Evolutionary conservation across 2,113 vertebrate species (phyloP).

Genomic region (Paedocypris sp.): DNA sequence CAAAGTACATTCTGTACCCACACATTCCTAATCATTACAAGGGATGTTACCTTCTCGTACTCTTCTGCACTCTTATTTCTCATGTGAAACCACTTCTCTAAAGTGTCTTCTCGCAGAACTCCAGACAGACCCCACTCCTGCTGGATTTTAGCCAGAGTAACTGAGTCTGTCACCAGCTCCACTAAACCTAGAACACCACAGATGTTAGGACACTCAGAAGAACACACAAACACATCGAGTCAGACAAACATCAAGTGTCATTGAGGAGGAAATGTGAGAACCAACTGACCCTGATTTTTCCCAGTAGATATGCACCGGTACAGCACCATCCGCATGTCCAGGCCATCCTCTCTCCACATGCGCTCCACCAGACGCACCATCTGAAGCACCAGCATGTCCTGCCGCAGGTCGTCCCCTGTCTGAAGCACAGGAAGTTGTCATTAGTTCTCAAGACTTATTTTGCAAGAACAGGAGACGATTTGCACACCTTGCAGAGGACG

Average conservation of each 20-base stretch:
- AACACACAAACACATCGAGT: not conserved
- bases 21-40: no score
- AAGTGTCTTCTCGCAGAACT: slow-evolving; percentile 77
- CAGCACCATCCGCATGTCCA: slow-evolving; percentile 90
- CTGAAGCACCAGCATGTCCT: slow-evolving; percentile 94
- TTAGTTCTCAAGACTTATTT: no score
- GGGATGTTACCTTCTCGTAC: slow-evolving; percentile 78
- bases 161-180: slow-evolving; percentile 84
- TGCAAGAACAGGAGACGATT: no score
- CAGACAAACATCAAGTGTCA: no score
- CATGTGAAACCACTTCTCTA: slow-evolving; percentile 90
- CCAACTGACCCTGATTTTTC: slow-evolving; percentile 67
- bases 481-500: slow-evolving; percentile 83
- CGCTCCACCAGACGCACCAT: slow-evolving; percentile 86
- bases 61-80: slow-evolving; percentile 78
- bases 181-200: slow-evolving; percentile 73
- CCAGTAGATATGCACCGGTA: slow-evolving; percentile 86
- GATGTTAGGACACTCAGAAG: no score
- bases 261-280: no score
- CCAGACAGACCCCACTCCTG: slow-evolving; percentile 82
- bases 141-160: slow-evolving; percentile 86
- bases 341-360: slow-evolving; percentile 82
- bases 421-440: slow-evolving; percentile 34
- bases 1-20: no score
- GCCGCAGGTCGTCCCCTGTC: slow-evolving; percentile 86